Conservation (phyloP, 2,888 invertebrate genomes). For the Aphidoletes aphidimyza region DNA sequence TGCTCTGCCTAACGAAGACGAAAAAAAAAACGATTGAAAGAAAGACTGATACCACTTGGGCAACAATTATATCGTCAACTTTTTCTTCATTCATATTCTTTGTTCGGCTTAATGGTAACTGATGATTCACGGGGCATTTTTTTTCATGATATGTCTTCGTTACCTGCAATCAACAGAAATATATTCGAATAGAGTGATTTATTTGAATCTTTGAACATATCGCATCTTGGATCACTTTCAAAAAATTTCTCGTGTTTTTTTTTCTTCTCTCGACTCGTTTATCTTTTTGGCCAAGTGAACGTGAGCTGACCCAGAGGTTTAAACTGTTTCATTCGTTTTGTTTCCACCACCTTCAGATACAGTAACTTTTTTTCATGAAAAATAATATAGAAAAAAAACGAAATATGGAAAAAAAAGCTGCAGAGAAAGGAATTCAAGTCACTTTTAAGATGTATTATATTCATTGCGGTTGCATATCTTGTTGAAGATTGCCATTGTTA, state of each 20-base stretch:
- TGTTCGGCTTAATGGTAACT: not conserved
- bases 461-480: not conserved
- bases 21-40: too few species aligned
- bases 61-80: not conserved
- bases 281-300: not conserved
- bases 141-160: not conserved
- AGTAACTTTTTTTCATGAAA: not conserved
- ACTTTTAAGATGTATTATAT: not conserved
- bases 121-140: not conserved
- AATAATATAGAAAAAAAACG: not conserved
- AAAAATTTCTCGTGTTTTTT: not conserved
- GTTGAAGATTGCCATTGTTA: not conserved
- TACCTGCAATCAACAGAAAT: not conserved
- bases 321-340: not conserved
- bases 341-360: not conserved
- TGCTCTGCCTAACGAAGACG: not conserved
- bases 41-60: conserved; percentile 4
- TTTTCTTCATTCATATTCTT: not conserved
- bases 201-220: conserved; percentile 8
- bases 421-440: not conserved
- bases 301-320: conserved; percentile 14
- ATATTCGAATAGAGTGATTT: not conserved
- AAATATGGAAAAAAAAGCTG: not conserved
- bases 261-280: not conserved
- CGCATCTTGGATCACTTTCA: not conserved